Evolutionary conservation across 2,888 invertebrate genomes (phyloP).

Genomic region (Orgyia antiqua): DNA sequence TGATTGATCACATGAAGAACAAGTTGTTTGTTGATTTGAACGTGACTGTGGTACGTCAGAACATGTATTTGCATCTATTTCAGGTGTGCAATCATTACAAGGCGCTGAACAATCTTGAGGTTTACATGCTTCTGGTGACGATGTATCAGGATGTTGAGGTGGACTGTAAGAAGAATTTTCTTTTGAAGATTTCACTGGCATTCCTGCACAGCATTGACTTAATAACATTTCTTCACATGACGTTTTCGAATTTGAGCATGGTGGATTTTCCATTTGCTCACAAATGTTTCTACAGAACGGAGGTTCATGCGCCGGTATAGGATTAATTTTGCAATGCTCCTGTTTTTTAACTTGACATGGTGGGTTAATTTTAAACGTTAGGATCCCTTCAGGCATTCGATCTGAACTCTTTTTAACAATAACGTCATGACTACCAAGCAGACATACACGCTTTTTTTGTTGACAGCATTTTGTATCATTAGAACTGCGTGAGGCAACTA

Average conservation of each 20-base stretch:
- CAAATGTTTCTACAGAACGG: constrained; percentile 28
- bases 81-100: too few relatives aligned
- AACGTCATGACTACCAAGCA: too few relatives aligned
- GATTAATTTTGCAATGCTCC: constrained; percentile 15
- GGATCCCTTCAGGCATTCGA: constrained; percentile 33
- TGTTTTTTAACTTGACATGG: not conserved
- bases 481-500: not conserved
- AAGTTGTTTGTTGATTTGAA: too few relatives aligned
- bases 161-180: not conserved
- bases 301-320: constrained; percentile 18
- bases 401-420: constrained; percentile 43
- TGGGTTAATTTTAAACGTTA: constrained; percentile 27
- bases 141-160: too few relatives aligned
- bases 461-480: constrained; percentile 3
- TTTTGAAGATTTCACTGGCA: not conserved
- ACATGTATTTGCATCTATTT: too few relatives aligned
- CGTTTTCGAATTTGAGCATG: constrained; percentile 15
- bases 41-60: not conserved
- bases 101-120: too few relatives aligned
- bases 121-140: too few relatives aligned
- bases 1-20: too few relatives aligned
- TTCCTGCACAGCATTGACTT: not conserved
- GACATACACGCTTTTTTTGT: constrained; percentile 15
- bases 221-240: constrained; percentile 8
- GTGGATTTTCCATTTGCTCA: constrained; percentile 19